phyloP scores from a whole-genome alignment of 2,113 vertebrate genomes.

The Pluvianellus socialis region DNA sequence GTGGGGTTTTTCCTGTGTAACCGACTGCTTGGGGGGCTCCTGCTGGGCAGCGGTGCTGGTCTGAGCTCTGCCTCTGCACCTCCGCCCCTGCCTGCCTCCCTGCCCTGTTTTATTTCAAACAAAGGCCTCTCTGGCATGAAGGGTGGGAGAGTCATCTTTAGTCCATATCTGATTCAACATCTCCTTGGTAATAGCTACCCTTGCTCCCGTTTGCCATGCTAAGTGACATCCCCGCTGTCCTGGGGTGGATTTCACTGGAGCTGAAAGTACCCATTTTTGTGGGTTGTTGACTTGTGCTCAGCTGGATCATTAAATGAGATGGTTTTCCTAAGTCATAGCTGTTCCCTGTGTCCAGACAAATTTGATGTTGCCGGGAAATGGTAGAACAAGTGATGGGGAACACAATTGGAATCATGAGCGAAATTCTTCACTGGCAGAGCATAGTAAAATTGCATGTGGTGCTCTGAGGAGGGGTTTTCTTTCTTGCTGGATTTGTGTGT shows the following conservation, averaged over 20 bases:
- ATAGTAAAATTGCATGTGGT: neutral
- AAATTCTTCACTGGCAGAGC: neutral
- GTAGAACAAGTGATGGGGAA: neutral
- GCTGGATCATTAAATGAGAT: neutral
- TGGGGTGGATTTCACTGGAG: neutral
- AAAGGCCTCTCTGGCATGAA: neutral
- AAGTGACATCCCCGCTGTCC: neutral
- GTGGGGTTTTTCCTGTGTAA: neutral
- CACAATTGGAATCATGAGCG: neutral
- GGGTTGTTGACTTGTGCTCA: neutral
- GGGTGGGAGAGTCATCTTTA: neutral
- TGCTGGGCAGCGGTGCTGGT: neutral
- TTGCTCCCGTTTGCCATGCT: neutral
- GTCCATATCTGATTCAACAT: neutral
- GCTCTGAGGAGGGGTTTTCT: neutral
- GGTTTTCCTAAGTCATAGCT: neutral
- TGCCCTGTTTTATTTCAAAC: neutral
- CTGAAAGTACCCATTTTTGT: neutral
- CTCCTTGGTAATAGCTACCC: neutral
- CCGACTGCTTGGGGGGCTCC: accelerated
- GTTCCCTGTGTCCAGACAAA: neutral
- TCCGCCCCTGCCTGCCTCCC: neutral
- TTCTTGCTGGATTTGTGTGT: neutral
- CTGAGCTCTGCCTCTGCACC: neutral
- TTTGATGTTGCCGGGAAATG: neutral